A percentile compares a stretch with the other conserved stretches of the same genome.
Evolutionary conservation across 2,888 invertebrate genomes (phyloP).

Genomic region (Thelaira solivaga): DNA sequence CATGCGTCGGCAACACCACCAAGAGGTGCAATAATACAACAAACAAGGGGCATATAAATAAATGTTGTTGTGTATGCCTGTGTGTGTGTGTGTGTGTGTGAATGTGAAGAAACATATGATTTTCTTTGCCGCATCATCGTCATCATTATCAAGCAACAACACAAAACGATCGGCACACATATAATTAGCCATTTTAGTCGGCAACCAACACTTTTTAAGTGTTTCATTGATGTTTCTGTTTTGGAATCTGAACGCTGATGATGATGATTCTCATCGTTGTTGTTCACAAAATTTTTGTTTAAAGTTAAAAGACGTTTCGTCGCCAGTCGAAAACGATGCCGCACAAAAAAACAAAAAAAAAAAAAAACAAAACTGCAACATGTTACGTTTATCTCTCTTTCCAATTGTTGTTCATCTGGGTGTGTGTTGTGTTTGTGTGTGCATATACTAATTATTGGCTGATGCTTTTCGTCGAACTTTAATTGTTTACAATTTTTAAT

Average conservation of each 20-base stretch:
- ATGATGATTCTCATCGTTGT: slow-evolving; percentile 62
- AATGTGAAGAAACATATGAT: slow-evolving; percentile 45
- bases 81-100: no score
- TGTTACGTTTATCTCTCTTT: slow-evolving; percentile 2
- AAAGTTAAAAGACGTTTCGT: slow-evolving; percentile 70
- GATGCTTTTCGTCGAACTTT: no score
- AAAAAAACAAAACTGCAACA: no score
- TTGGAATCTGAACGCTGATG: slow-evolving; percentile 68
- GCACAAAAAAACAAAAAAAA: slow-evolving; percentile 33
- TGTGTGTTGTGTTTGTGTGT: no score
- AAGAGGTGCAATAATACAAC: slow-evolving; percentile 53
- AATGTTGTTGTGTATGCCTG: slow-evolving; percentile 33
- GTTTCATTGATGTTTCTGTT: slow-evolving; percentile 65
- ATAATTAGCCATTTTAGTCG: slow-evolving; percentile 71
- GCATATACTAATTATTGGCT: no score
- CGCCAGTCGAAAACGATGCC: slow-evolving; percentile 66
- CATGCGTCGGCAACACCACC: slow-evolving; percentile 35
- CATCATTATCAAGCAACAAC: slow-evolving; percentile 55
- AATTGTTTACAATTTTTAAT: no score
- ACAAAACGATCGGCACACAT: slow-evolving; percentile 68
- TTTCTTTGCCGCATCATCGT: slow-evolving; percentile 49
- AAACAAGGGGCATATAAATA: slow-evolving; percentile 44
- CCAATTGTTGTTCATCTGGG: neutral
- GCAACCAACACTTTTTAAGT: slow-evolving; percentile 69
- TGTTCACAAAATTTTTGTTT: slow-evolving; percentile 68